Evolutionary conservation across 2,797 vertebrate species (phyloP), one percentile per base, ranked within the genome.

Genomic region (Hylomyscus alleni): DNA sequence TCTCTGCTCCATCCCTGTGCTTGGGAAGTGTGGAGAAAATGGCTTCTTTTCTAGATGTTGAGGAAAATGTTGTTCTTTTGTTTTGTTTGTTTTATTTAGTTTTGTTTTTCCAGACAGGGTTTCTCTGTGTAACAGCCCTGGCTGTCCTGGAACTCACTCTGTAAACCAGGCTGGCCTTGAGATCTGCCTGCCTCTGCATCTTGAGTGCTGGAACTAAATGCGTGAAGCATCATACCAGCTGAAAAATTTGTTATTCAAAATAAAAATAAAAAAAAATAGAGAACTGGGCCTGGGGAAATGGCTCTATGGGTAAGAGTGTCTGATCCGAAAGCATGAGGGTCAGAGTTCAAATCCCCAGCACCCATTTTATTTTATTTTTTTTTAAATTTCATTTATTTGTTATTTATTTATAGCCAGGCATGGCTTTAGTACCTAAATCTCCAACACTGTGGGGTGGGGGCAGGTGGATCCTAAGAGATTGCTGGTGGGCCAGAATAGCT

Each of bases 41-140:
- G 31, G 14, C 9, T 72, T 88, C n/a, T 72, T 89, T 94, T 90
- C 94, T 73, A 84, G 72, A 85, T 86, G 22, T 29, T 77, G 56
- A 9, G 52, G 20, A 3, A 34, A 50, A 72, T 20, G 9, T 26
- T 93, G 9, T 31, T 92, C 65, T 94, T 20, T 47, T 26, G 17
- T 40, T 37, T 72, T 72, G 69, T 37, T 73, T 75, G 20, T 31
- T 67, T 31, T 65, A 34, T 34, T 69, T 69, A n/a, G 67, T 69
- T 76, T 76, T 47, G 40, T 26, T 47, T 24, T 73, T 73, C 0
- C 12, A 76, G 40, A 47, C 11, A 47, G 40, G 4, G 24, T 24
- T 44, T 44, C 37, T 76, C 40, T 76, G 2, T 44, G 24, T 26
- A 44, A 52, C 52, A 54, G 11, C 40, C 22, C 11, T 44, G 40